These are phyloP conservation scores for Vicugna pacos DNA, from an alignment of 2,113 vertebrate genomes.

Conservation along the genomic window DNA sequence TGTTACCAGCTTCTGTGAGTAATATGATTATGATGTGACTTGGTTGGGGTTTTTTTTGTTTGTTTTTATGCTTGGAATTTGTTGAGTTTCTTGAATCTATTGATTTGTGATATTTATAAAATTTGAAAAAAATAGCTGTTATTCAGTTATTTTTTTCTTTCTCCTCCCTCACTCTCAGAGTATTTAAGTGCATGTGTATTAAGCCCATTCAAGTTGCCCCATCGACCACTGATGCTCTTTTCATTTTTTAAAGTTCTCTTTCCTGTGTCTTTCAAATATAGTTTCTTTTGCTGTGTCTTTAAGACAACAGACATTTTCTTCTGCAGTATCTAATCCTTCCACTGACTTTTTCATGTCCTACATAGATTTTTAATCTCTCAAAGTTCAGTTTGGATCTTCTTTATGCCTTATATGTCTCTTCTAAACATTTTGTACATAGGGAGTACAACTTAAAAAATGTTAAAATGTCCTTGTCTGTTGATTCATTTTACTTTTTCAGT, in stretches of 20 bases:
- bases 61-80: neutral
- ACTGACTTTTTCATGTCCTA: neutral
- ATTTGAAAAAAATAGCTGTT: neutral
- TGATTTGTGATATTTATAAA: neutral
- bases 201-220: neutral
- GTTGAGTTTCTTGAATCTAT: neutral
- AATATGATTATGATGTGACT: neutral
- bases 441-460: neutral
- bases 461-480: neutral
- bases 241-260: neutral
- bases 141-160: neutral
- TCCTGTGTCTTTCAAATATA: neutral
- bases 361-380: neutral
- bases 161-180: too few relatives aligned
- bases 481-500: neutral
- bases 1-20: neutral
- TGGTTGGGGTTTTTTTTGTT: neutral
- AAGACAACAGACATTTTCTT: neutral
- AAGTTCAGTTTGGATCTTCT: neutral
- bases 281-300: neutral
- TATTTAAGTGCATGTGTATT: accelerated
- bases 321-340: neutral
- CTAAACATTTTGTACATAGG: neutral
- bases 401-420: neutral
- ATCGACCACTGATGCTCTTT: neutral